Evolutionary conservation across 2,797 vertebrate species (phyloP), one percentile per base, ranked within the genome.

Genomic region (Anableps anableps): DNA sequence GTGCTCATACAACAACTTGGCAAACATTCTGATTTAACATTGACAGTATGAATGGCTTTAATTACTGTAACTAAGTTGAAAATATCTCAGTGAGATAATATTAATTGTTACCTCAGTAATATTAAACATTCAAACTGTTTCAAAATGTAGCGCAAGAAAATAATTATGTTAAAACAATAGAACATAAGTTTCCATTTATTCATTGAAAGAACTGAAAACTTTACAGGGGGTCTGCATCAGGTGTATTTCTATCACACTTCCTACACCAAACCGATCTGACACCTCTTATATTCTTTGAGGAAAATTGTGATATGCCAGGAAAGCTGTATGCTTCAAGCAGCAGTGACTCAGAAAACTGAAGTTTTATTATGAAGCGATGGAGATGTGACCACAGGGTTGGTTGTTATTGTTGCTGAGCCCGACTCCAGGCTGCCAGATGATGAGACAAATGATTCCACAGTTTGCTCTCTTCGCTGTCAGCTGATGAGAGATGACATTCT

Each of bases 371-470:
- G 23, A 83, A 72, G 71, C 31, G 19, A 78, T 62, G 38, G 75
- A 76, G 72, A 84, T 87, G 83, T 85, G 83, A 86, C 87, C 87
- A 79, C 53, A 34, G 86, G 84, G 84, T 84, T 81, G 75, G 81
- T 86, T 83, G 81, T 88, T 86, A 82, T 86, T 82, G 88, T 88
- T 80, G 79, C 78, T 0, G 79, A 78, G 81, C 77, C 50, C 64
- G 72, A 31, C 70, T 83, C 50, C 48, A 29, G 82, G 80, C 83
- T 80, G 77, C 62, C 82, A 85, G 83, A 88, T 80, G 84, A 85
- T 79, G 84, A 88, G 74, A 89, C 86, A 88, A 83, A 91, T 85
- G 47, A 88, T 86, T 91, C 87, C 84, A 88, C 78, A 83, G 78
- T 75, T 88, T 11, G 60, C 76, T 90, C 76, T 4, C 60, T 80